Percentiles rank a stretch among this genome's conserved stretches.
phyloP scores from a whole-genome alignment of 2,113 vertebrate species.

The Callopanchax toddi region DNA sequence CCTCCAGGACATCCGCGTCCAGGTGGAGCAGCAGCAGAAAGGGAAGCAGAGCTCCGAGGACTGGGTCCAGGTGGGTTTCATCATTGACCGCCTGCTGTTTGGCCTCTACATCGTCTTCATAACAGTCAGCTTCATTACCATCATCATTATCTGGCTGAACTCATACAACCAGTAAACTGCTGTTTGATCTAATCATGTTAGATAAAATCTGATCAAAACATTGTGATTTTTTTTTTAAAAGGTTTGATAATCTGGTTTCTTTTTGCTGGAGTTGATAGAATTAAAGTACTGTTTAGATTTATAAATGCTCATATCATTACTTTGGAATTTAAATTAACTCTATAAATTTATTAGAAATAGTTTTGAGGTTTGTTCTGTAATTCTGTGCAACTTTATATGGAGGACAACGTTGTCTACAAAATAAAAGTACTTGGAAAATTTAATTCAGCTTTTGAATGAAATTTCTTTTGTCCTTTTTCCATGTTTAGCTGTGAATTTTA shows the following conservation, averaged over 20 bases:
- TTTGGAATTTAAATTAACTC: conserved; percentile 7
- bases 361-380: conserved; percentile 24
- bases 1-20: conserved; percentile 59
- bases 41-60: conserved; percentile 51
- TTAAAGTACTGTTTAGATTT: conserved; percentile 1
- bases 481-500: not conserved
- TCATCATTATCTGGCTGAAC: conserved; percentile 70
- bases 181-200: conserved; percentile 13
- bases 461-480: conserved; percentile 31
- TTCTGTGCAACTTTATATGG: conserved; percentile 31
- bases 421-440: conserved; percentile 55
- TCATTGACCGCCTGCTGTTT: conserved; percentile 80
- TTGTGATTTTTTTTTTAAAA: not conserved
- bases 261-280: not conserved
- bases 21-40: conserved; percentile 60
- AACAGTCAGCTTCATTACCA: conserved; percentile 73
- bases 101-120: conserved; percentile 75
- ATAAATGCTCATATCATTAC: not conserved
- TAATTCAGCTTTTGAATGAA: conserved; percentile 44
- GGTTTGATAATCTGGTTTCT: not conserved
- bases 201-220: not conserved
- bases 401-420: conserved; percentile 39
- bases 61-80: conserved; percentile 76
- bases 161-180: conserved; percentile 33
- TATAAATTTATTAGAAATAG: not conserved